phyloP scores from a whole-genome alignment of 2,888 invertebrate species.

The Xanthia icteritia region DNA sequence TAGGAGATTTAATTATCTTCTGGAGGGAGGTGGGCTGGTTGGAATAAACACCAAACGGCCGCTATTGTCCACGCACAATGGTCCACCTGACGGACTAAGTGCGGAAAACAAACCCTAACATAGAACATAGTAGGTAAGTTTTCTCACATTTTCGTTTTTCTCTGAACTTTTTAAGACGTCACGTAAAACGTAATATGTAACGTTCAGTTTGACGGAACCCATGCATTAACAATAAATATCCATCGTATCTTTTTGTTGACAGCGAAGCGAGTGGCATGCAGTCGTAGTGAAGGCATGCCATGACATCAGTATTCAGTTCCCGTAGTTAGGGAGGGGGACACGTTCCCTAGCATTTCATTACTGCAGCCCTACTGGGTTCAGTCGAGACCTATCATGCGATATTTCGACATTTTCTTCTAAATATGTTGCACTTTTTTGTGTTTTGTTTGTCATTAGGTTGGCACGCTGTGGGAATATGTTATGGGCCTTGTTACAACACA shows the following conservation, averaged over 20 bases:
- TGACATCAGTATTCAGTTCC: constrained; percentile 84
- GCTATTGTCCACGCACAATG: too few relatives aligned
- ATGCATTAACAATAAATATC: constrained; percentile 50
- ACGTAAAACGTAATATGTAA: constrained; percentile 3
- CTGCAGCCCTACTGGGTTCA: constrained; percentile 73
- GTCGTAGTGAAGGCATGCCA: constrained; percentile 66
- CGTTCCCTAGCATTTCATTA: constrained; percentile 86
- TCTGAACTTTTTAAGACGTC: neutral
- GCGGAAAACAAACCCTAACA: too few relatives aligned
- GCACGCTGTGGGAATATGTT: constrained; percentile 59
- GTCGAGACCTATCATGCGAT: constrained; percentile 63
- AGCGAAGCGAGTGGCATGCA: constrained; percentile 58
- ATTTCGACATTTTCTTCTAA: constrained; percentile 62
- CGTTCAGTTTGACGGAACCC: constrained; percentile 33
- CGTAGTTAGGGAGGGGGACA: constrained; percentile 77
- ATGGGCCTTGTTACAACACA: constrained; percentile 6
- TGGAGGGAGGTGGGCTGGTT: too few relatives aligned
- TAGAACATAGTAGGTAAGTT: neutral
- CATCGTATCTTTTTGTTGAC: constrained; percentile 65
- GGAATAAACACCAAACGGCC: too few relatives aligned
- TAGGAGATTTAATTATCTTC: too few relatives aligned
- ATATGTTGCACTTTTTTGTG: constrained; percentile 65
- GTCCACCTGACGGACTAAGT: too few relatives aligned
- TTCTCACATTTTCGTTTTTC: neutral
- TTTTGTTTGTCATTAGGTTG: constrained; percentile 63